phyloP scores from a whole-genome alignment of 2,113 vertebrate species.

The Aramus guarauna region DNA sequence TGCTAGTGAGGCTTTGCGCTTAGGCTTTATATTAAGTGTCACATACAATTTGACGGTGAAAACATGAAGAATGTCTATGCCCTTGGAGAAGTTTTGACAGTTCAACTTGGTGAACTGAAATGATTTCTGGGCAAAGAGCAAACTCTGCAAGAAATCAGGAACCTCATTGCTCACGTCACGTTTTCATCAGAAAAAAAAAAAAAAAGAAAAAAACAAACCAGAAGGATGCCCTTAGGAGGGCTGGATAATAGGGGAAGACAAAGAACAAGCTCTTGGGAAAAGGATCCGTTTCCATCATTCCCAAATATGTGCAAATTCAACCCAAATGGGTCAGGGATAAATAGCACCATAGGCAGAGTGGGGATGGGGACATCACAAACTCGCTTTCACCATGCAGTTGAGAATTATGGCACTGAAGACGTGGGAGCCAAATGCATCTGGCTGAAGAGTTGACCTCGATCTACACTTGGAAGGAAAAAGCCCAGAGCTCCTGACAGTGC shows the following conservation, averaged over 20 bases:
- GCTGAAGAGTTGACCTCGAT: neutral
- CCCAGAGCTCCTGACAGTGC: neutral
- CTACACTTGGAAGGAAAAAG: neutral
- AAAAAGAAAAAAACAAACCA: neutral
- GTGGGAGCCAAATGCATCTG: neutral
- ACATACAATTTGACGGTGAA: neutral
- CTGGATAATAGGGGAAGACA: neutral
- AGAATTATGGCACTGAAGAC: neutral
- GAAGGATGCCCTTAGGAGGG: neutral
- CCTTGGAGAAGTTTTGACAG: constrained; percentile 24
- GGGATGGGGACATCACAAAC: neutral
- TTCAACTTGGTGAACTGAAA: neutral
- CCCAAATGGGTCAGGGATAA: neutral
- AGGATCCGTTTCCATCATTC: neutral
- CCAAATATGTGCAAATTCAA: neutral
- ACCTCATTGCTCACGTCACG: neutral
- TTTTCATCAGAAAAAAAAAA: neutral
- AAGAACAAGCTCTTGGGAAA: neutral
- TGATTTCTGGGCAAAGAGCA: constrained; percentile 3
- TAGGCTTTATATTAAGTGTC: neutral
- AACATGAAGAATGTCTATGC: neutral
- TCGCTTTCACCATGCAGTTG: neutral
- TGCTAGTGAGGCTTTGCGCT: neutral
- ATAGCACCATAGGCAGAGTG: neutral
- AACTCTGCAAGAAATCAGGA: neutral